Evolutionary conservation across 53 echinoderm and acorn worm species (phyloP), one percentile per base, ranked within the genome.

Genomic region (Paracentrotus lividus): DNA sequence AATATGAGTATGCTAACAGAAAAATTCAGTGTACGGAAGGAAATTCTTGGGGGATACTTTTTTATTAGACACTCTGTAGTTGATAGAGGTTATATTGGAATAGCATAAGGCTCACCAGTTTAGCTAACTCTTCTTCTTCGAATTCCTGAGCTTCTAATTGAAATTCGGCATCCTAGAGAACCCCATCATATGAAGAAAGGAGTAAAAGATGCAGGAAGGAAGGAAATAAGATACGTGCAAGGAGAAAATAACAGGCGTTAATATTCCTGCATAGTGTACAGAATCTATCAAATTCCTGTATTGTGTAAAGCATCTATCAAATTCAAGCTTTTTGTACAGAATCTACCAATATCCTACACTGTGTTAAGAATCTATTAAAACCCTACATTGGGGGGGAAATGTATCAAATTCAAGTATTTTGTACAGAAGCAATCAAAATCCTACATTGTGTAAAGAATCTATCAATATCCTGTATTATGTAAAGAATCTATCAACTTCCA

Each of bases 101-200:
- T 81, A 47, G 81, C 81, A 47, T 81, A n/a, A 20, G 55, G 44
- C 98, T 95, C 95, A 98, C 98, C 97, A 98, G 40, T 94, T 98
- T 97, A 56, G 85, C 94, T 20, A 98, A 94, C 51, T 98, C 97
- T 88, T 98, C 98, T 85, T 95, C 91, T 66, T 98, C 98, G 95
- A 96, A 98, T 72, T 96, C 91, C 9, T 96, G 96, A 20, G 95
- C 91, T 85, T 98, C 98, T 60, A 85, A 88, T 51, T 96, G 96
- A 66, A 88, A 94, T 55, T 97, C 94, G 59, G 91, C 94, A 94
- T 98, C 98, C 98, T 98, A 88, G 38, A 65, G 31, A 34, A n/a
- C 54, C 26, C 24, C 85, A 40, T 18, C 24, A 2, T 32, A n/a
- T 2, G 78, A 13, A 57, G 16, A 4, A 57, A 57, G 45, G 45